Percentiles rank a stretch among this genome's conserved stretches.
These are phyloP conservation scores for Palaemon carinicauda DNA, from an alignment of 1,140 invertebrate genomes.

Conservation along the genomic window DNA sequence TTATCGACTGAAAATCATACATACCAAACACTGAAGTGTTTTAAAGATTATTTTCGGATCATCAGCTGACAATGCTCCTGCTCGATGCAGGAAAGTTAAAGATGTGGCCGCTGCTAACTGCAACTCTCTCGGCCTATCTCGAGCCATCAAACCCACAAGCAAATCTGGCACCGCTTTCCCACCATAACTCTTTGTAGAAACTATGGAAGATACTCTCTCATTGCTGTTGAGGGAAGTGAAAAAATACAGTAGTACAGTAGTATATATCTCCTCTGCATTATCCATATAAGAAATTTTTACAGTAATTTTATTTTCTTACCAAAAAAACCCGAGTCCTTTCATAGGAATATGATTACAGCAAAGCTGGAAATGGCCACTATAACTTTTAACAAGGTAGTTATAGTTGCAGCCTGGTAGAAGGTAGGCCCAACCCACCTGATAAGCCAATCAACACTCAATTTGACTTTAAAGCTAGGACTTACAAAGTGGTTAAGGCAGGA, in stretches of 20 bases:
- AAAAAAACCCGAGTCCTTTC: too few species aligned
- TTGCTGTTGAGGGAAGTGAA: conserved; percentile 44
- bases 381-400: too few species aligned
- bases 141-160: conserved; percentile 77
- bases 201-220: conserved; percentile 51
- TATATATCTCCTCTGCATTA: too few species aligned
- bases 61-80: conserved; percentile 78
- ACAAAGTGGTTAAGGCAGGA: too few species aligned
- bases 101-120: conserved; percentile 86
- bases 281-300: too few species aligned
- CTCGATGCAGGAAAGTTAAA: conserved; percentile 85
- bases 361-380: too few species aligned
- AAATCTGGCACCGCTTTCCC: conserved; percentile 78
- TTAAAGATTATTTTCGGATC: conserved; percentile 84
- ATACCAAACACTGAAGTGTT: conserved; percentile 78
- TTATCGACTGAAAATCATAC: conserved; percentile 10
- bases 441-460: too few species aligned
- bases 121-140: conserved; percentile 83
- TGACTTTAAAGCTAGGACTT: too few species aligned
- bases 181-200: conserved; percentile 67
- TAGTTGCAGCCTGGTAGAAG: too few species aligned
- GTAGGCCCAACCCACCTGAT: too few species aligned
- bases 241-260: background rate
- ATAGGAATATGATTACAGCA: too few species aligned
- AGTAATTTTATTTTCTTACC: too few species aligned